Base-by-base conservation (phyloP, 1,140 invertebrate species). In the Thaumetopoea pityocampa region DNA sequence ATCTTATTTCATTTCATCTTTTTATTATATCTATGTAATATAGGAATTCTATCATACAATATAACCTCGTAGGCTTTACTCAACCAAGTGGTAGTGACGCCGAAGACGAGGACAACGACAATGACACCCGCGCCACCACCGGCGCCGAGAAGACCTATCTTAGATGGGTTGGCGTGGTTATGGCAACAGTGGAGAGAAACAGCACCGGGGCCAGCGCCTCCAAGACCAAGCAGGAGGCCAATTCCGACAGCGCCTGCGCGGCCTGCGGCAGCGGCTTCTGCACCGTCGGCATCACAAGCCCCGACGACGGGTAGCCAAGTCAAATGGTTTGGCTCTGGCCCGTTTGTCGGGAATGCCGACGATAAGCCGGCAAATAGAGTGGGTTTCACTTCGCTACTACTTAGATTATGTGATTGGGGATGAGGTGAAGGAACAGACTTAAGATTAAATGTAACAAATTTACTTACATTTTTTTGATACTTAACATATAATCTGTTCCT, bases 131-230 rank as follows among this genome's bases (percentile, higher is more conserved):
- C 70, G 8, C 70, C 72, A 16, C 73, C 76, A 1, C 74, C 80
- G 14, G 67, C 81, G 16, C 76, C 68, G 4, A 35, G 79, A 8
- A 65, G 86, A 32, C 86, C 86, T 0, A 72, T 87, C 24, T 38
- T 87, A 30, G 86, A 86, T 28, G 85, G 85, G 2, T 46, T 87
- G 9, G 72, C 80, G 9, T 87, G 85, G 85, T 64, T 87, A 2
- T 86, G 85, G 85, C 79, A 84, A 54, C 82, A 85, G 35, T 87
- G 85, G 85, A 71, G 85, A 29, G 77, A 86, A 30, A 86, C 84
- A 4, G 81, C 56, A 2, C 72, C 79, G 10, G 71, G 70, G 0
- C 44, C 69, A 11, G 61, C 47, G 5, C 46, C 37, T 1, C 28
- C 61, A 3, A 63, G 64, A 28, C 63, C 65, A 4, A 69, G 36